These are phyloP conservation scores for Drosophila nannoptera DNA, from an alignment of 1,140 invertebrate species.

Conservation along the genomic window DNA sequence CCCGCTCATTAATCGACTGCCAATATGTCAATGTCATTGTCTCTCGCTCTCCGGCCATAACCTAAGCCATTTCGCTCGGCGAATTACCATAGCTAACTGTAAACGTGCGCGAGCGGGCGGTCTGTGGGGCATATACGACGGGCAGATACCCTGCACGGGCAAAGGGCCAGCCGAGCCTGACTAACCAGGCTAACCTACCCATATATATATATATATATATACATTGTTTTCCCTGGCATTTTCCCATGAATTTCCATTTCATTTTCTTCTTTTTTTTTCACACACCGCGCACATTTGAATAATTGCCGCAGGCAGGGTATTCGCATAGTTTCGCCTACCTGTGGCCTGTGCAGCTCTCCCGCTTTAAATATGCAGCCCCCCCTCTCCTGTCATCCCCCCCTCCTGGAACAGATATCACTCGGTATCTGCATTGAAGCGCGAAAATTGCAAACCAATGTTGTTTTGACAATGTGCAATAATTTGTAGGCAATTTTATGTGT, in stretches of 20 bases:
- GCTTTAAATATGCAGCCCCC: background rate
- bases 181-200: no score
- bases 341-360: slow-evolving; percentile 17
- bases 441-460: slow-evolving; percentile 77
- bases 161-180: no score
- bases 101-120: slow-evolving; percentile 2
- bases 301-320: slow-evolving; percentile 24
- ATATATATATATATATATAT: no score
- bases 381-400: background rate
- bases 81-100: slow-evolving; percentile 36
- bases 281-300: slow-evolving; percentile 1
- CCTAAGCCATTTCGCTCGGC: slow-evolving; percentile 38
- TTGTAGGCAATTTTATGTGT: slow-evolving; percentile 77
- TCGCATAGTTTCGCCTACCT: slow-evolving; percentile 19
- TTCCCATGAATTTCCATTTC: background rate
- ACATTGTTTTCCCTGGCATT: background rate
- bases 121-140: background rate
- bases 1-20: slow-evolving; percentile 63
- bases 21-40: slow-evolving; percentile 73
- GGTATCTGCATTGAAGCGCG: slow-evolving; percentile 73
- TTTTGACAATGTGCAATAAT: slow-evolving; percentile 77
- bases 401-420: slow-evolving; percentile 29
- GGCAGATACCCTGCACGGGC: background rate
- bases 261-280: background rate
- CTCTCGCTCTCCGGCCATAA: slow-evolving; percentile 27